Evolutionary conservation across 1,140 invertebrate species (phyloP).

Genomic region (Papilio helenus): DNA sequence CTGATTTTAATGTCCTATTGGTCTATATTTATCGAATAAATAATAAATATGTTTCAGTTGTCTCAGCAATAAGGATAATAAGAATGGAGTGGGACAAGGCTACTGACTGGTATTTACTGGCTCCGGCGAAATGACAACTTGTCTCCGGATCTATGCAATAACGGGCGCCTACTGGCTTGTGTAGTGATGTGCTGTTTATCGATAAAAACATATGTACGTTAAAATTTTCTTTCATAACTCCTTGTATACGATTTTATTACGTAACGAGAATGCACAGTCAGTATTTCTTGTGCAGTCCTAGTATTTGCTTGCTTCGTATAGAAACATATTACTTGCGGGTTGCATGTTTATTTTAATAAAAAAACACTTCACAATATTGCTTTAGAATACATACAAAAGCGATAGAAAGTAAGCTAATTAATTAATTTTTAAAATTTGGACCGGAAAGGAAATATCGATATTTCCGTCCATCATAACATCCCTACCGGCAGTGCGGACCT

Average conservation of each 20-base stretch:
- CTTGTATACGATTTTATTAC: no score
- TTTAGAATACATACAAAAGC: no score
- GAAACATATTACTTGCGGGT: no score
- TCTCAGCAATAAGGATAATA: constrained; percentile 24
- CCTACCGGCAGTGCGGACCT: constrained; percentile 45
- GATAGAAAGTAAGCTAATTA: not conserved
- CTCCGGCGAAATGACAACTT: constrained; percentile 39
- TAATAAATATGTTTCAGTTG: constrained; percentile 15
- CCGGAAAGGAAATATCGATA: constrained; percentile 40
- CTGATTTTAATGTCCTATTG: not conserved
- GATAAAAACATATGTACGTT: not conserved
- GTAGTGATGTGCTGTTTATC: constrained; percentile 16
- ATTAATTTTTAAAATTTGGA: not conserved
- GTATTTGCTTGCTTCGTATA: no score
- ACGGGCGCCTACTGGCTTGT: not conserved
- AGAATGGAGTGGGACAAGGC: constrained; percentile 42
- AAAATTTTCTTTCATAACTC: no score
- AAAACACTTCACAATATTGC: no score
- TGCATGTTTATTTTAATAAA: no score
- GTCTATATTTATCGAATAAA: not conserved
- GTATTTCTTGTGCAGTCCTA: no score
- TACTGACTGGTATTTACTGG: constrained; percentile 41
- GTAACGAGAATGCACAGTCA: no score
- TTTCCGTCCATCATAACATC: constrained; percentile 28
- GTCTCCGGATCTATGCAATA: constrained; percentile 42